These are phyloP conservation scores for Diorhabda elongata DNA, from an alignment of 1,140 invertebrate species.

Conservation along the genomic window DNA sequence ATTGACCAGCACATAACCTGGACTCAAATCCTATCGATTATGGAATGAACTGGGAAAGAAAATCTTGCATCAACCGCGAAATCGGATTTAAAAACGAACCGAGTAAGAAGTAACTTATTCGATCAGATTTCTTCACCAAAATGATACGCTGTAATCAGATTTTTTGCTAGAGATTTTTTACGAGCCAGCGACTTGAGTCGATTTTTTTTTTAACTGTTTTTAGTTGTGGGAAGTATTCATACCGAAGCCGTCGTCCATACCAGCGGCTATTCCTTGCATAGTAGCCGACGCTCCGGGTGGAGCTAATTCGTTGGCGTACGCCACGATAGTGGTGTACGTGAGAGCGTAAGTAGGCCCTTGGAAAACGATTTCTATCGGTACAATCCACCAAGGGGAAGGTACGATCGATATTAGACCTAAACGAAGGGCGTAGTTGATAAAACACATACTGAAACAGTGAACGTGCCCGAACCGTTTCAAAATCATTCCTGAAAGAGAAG, in stretches of 20 bases:
- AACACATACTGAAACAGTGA: constrained; percentile 65
- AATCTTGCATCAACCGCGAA: too few relatives aligned
- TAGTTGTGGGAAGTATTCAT: constrained; percentile 28
- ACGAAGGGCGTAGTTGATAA: constrained; percentile 64
- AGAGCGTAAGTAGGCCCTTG: constrained; percentile 77
- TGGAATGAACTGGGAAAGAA: too few relatives aligned
- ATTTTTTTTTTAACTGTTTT: too few relatives aligned
- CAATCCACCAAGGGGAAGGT: constrained; percentile 68
- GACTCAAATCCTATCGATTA: too few relatives aligned
- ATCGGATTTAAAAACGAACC: too few relatives aligned
- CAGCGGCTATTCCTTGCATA: constrained; percentile 75
- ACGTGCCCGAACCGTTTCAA: constrained; percentile 67
- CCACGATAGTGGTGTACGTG: constrained; percentile 72
- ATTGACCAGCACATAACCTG: too few relatives aligned
- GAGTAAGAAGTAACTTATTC: too few relatives aligned
- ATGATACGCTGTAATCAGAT: too few relatives aligned
- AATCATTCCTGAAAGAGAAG: constrained; percentile 58
- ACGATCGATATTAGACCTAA: constrained; percentile 65
- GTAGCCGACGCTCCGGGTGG: constrained; percentile 76
- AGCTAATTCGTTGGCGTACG: constrained; percentile 68
- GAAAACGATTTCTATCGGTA: constrained; percentile 66
- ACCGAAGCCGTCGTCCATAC: constrained; percentile 77
- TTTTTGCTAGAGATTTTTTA: too few relatives aligned
- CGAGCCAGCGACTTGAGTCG: too few relatives aligned
- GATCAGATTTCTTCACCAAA: too few relatives aligned